Percentiles rank a stretch among this genome's conserved stretches.
These are phyloP conservation scores for Peromyscus maniculatus DNA, from an alignment of 2,113 vertebrate genomes.

Conservation along the genomic window DNA sequence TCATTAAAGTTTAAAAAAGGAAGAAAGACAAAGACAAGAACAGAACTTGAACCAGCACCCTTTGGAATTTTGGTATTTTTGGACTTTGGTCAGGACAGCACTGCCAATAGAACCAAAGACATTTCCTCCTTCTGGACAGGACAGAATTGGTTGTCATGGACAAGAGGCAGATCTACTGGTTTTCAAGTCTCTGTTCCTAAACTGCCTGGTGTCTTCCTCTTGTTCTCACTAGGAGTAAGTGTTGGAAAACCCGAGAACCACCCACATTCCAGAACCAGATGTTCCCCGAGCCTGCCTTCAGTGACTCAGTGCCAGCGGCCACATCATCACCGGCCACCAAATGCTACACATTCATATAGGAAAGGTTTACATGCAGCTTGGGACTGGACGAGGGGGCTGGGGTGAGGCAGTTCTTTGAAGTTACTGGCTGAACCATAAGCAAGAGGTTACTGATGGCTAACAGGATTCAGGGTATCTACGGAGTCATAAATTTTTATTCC, in stretches of 20 bases:
- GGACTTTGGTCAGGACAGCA: background rate
- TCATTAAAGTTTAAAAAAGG: background rate
- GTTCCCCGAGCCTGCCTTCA: background rate
- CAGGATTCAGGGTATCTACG: no score
- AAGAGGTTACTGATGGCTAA: no score
- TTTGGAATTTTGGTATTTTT: background rate
- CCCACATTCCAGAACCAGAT: background rate
- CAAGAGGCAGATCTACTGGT: no score
- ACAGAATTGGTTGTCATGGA: background rate
- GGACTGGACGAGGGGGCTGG: no score
- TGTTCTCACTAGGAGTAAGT: background rate
- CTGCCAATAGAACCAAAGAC: background rate
- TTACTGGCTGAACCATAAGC: no score
- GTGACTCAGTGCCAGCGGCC: background rate
- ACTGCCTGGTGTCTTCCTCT: background rate
- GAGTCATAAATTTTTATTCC: no score
- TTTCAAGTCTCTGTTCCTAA: background rate
- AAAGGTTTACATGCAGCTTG: no score
- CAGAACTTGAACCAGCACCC: background rate
- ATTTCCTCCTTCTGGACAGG: background rate
- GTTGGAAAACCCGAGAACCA: background rate
- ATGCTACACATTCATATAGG: background rate
- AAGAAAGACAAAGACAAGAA: background rate
- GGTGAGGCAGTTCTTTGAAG: no score
- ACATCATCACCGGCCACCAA: background rate